Conservation (phyloP, 1,140 invertebrate genomes). For the Caenorhabditis inopinata region DNA sequence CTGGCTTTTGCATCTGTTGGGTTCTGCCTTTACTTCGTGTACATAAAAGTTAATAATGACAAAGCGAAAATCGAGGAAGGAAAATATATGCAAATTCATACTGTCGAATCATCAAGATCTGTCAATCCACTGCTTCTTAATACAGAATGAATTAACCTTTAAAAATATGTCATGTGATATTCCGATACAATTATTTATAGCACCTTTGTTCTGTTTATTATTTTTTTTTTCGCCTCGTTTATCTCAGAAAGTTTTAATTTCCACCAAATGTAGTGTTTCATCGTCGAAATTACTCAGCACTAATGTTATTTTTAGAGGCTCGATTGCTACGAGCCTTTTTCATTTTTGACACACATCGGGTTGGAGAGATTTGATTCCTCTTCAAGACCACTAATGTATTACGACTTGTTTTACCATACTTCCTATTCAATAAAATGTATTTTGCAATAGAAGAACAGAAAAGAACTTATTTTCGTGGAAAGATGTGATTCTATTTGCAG, state of each 20-base stretch:
- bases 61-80: background rate
- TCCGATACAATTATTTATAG: background rate
- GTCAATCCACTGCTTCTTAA: background rate
- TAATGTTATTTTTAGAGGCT: slow-evolving; percentile 8
- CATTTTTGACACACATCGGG: background rate
- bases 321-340: background rate
- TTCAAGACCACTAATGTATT: background rate
- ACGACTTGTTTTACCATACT: background rate
- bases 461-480: no score
- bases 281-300: background rate
- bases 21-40: background rate
- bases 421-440: background rate
- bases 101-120: background rate
- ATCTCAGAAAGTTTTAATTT: background rate
- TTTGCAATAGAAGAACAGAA: no score
- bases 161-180: background rate
- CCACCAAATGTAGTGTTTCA: background rate
- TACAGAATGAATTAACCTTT: background rate
- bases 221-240: background rate
- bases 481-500: no score
- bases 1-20: background rate
- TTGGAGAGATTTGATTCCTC: background rate
- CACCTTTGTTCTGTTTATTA: background rate
- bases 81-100: slow-evolving; percentile 13
- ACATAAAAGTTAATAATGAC: background rate